Percentiles rank a stretch among this genome's conserved stretches.
Conservation (phyloP, 2,113 vertebrate species). For the Myiopsitta monachus region DNA sequence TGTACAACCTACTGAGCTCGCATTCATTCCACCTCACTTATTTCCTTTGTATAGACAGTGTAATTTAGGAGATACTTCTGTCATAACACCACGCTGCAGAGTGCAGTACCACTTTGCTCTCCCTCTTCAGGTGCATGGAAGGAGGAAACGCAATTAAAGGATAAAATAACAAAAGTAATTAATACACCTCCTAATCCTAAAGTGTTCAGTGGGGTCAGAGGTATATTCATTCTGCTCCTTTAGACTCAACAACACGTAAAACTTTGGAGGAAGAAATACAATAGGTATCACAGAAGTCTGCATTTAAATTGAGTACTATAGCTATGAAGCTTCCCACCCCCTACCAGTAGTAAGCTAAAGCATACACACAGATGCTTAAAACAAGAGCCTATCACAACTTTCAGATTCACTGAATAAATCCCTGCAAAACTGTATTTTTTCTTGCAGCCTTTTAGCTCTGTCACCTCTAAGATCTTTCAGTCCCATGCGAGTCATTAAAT, state of each 20-base stretch:
- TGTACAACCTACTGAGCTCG: neutral
- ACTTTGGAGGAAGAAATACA: neutral
- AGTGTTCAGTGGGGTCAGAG: neutral
- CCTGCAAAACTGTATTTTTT: neutral
- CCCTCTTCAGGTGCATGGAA: neutral
- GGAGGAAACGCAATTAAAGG: neutral
- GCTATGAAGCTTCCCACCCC: neutral
- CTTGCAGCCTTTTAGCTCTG: neutral
- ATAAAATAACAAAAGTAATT: neutral
- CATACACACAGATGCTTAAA: neutral
- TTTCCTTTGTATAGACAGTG: neutral
- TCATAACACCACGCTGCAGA: neutral
- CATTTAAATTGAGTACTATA: neutral
- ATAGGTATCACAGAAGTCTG: neutral
- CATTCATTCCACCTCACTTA: neutral
- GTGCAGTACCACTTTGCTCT: neutral
- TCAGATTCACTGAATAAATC: neutral
- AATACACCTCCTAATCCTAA: neutral
- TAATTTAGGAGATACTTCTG: neutral
- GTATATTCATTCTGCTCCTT: neutral
- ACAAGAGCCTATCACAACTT: neutral
- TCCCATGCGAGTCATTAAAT: slow-evolving; percentile 22
- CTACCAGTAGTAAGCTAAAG: slow-evolving; percentile 3
- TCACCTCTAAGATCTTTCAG: neutral
- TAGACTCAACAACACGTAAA: neutral